A percentile compares a stretch with the other conserved stretches of the same genome.
phyloP scores from a whole-genome alignment of 2,113 vertebrate genomes.

The Tyto alba region DNA sequence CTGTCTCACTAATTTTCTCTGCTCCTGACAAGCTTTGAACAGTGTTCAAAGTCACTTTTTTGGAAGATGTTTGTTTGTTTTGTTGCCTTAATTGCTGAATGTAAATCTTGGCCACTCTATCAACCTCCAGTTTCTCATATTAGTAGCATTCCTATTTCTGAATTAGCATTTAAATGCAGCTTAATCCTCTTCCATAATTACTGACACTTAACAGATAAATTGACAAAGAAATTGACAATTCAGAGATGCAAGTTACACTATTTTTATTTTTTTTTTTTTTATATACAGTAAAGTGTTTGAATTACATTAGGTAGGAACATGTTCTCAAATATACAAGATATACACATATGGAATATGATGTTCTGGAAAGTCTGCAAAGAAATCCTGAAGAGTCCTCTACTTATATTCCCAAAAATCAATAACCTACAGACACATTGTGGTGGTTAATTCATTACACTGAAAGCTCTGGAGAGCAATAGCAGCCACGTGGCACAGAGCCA shows the following conservation, averaged over 20 bases:
- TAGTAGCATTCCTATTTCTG: neutral
- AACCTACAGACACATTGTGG: neutral
- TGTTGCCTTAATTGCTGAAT: neutral
- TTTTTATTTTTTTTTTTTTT: too few relatives aligned
- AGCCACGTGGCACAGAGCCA: neutral
- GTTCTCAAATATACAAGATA: neutral
- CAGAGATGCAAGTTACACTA: neutral
- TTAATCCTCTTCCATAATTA: neutral
- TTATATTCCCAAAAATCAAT: neutral
- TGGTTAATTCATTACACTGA: slow-evolving; percentile 10
- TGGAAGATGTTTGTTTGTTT: neutral
- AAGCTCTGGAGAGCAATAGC: slow-evolving; percentile 8
- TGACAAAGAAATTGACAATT: neutral
- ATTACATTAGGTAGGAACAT: neutral
- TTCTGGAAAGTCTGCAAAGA: neutral
- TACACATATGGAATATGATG: neutral
- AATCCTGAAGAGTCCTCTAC: neutral
- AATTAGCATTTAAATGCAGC: neutral
- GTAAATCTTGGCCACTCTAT: neutral
- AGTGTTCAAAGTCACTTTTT: neutral
- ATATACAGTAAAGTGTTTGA: neutral
- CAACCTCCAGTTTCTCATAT: neutral
- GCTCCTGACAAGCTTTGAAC: neutral
- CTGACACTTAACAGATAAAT: neutral
- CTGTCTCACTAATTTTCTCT: neutral